Evolutionary conservation across 2,113 vertebrate species (phyloP).

Genomic region (Glaucomys volans): DNA sequence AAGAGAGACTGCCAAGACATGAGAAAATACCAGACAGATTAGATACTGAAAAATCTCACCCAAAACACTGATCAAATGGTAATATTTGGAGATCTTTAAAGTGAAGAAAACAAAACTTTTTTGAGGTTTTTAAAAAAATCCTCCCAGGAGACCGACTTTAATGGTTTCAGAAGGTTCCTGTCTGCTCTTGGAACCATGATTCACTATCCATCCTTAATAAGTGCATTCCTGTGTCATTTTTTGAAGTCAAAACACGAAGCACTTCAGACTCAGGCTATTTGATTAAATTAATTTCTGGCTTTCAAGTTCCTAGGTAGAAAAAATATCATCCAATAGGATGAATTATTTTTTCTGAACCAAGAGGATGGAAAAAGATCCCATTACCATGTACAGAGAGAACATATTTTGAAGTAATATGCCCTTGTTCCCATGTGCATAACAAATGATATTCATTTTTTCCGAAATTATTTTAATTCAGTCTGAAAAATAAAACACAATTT

Average conservation of each 20-base stretch:
- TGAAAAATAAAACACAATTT: constrained; percentile 58
- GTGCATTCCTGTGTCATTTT: neutral
- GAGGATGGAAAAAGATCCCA: neutral
- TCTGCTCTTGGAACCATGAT: neutral
- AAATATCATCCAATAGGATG: neutral
- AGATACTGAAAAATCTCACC: neutral
- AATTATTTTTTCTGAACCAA: constrained; percentile 55
- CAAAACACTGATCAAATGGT: neutral
- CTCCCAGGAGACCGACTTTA: neutral
- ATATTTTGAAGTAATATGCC: neutral
- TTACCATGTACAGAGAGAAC: neutral
- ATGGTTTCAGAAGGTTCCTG: neutral
- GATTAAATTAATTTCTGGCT: constrained; percentile 49
- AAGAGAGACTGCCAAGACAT: neutral
- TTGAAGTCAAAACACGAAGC: constrained; percentile 35
- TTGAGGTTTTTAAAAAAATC: neutral
- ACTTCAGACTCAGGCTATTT: neutral
- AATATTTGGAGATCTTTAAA: neutral
- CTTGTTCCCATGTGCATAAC: neutral
- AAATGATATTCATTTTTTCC: neutral
- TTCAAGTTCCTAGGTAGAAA: constrained; percentile 28
- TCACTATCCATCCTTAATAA: neutral
- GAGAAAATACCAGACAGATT: neutral
- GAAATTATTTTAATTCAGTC: constrained; percentile 55
- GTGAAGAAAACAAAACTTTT: neutral